Conservation (phyloP, 2,113 vertebrate species). For the Brienomyrus brachyistius region DNA sequence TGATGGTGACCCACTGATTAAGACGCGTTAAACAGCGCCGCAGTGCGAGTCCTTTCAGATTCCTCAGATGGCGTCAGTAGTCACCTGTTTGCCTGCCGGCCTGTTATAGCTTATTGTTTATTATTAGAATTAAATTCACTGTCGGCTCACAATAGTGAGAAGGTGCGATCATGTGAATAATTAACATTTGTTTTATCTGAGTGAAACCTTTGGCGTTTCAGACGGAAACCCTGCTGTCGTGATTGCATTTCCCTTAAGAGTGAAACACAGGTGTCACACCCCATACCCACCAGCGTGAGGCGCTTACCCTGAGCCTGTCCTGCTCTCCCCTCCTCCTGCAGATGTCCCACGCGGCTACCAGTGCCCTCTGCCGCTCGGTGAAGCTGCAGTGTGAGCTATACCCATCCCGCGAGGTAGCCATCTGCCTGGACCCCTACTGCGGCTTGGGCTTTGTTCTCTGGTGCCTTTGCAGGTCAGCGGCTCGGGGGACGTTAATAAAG, state of each 20-base stretch:
- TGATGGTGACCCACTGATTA: neutral
- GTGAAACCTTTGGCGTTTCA: neutral
- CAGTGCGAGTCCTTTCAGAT: neutral
- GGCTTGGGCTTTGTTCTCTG: constrained; percentile 97
- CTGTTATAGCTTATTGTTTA: neutral
- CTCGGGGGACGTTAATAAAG: neutral
- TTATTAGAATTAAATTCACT: neutral
- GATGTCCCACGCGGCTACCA: constrained; percentile 99
- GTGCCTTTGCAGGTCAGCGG: constrained; percentile 95
- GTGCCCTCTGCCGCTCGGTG: constrained; percentile 97
- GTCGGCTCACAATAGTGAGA: neutral
- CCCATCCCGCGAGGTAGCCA: constrained; percentile 95
- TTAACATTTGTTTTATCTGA: neutral
- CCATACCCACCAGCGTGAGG: neutral
- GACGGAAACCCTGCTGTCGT: neutral
- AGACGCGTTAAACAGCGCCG: neutral
- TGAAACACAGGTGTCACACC: neutral
- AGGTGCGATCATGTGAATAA: neutral
- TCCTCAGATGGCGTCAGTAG: neutral
- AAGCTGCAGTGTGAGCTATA: constrained; percentile 99
- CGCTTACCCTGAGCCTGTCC: neutral
- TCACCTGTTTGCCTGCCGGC: neutral
- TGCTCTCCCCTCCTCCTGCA: constrained; percentile 47
- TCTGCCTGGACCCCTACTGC: constrained; percentile 97
- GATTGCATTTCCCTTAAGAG: neutral